These are phyloP conservation scores for Trichopoda pennipes DNA, from an alignment of 2,888 invertebrate genomes.

Conservation along the genomic window DNA sequence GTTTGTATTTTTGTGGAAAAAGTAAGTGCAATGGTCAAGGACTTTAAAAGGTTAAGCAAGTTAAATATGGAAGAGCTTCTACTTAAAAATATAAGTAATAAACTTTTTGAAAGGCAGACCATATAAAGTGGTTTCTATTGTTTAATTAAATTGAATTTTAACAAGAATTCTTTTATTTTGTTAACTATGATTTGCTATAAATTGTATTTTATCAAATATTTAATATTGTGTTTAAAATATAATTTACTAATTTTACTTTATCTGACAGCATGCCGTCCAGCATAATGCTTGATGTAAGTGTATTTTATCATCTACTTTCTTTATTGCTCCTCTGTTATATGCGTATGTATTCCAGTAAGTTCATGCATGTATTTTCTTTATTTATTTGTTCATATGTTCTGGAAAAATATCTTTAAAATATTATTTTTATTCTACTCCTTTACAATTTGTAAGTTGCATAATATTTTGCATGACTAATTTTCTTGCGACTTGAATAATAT, in stretches of 20 bases:
- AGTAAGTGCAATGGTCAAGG: constrained; percentile 56
- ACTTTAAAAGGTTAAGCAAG: constrained; percentile 44
- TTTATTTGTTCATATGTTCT: too few species aligned
- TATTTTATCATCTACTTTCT: neutral
- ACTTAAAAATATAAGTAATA: constrained; percentile 2
- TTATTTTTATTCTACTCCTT: constrained; percentile 2
- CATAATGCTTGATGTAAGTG: constrained; percentile 6
- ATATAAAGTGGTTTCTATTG: constrained; percentile 12
- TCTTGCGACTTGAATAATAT: constrained; percentile 3
- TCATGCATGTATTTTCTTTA: neutral
- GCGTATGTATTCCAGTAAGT: neutral
- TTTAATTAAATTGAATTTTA: constrained; percentile 22
- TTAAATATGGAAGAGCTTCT: constrained; percentile 5
- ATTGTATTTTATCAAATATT: constrained; percentile 9
- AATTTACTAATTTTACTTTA: constrained; percentile 40
- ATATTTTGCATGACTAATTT: constrained; percentile 14
- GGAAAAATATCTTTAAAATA: constrained; percentile 11
- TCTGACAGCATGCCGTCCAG: constrained; percentile 43
- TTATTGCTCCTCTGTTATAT: neutral
- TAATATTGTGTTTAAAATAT: constrained; percentile 47
- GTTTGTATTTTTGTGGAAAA: neutral
- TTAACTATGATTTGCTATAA: neutral
- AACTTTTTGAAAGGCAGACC: constrained; percentile 1
- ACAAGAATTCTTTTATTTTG: too few species aligned
- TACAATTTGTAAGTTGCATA: neutral